Base-by-base conservation (phyloP, 2,113 vertebrate genomes). In the Recurvirostra avosetta region DNA sequence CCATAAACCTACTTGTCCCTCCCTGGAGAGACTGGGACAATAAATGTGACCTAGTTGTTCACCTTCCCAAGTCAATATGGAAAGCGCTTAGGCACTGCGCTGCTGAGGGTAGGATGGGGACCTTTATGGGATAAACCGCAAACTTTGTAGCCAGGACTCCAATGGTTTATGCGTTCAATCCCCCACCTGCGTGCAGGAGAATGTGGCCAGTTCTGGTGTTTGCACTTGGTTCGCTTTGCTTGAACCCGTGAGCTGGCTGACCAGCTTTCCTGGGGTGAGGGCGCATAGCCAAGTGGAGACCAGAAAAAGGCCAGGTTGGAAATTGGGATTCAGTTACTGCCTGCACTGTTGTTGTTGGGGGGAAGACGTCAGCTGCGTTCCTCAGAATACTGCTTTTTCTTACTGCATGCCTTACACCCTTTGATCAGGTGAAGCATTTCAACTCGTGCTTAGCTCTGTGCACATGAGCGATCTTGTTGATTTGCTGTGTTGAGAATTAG, bases 341-440 rank as follows among this genome's bases (percentile, higher is more conserved):
- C 47, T 49, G 45, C 29, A 3, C 14, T 50, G 12, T 8, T 74
- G 61, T 38, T 92, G n/a, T 58, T 81, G 32, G 62, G 79, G 67
- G 61, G 40, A 74, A 74, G 49, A 32, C 58, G 81, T 65, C 76
- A 78, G 22, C 45, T 53, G 40, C 0, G 0, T 72, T 71, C 56
- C 45, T 90, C 61, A 53, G 87, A 85, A 32, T 27, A 11, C 40
- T 87, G 52, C 74, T 83, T 86, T 95, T 66, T 49, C 71, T 88
- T 63, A 62, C 81, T 90, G 58, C 58, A 12, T 92, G 74, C 67
- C 71, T 49, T 61, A 34, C 36, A 73, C 67, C 67, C 16, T 80
- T 79, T 49, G 70, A 40, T 62, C 27, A n/a, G 38, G 72, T 56
- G 47, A 53, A 93, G 66, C 92, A 63, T 82, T 92, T 96, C 53